These are phyloP conservation scores for Sebastes hubbsi DNA, from an alignment of 2,797 vertebrate genomes.

Conservation along the genomic window DNA sequence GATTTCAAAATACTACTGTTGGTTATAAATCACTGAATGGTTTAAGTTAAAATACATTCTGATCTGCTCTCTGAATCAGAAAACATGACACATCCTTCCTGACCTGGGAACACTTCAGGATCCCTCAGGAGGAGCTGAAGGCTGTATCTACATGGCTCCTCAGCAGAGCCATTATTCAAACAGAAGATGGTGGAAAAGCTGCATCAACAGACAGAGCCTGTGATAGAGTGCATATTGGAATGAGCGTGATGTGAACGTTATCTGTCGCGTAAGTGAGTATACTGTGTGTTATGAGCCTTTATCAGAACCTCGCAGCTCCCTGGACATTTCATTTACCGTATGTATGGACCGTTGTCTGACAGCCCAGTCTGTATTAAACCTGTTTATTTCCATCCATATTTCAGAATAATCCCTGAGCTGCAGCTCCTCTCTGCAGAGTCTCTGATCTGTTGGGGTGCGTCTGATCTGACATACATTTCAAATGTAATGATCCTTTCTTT, in stretches of 20 bases:
- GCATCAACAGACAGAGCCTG: background rate
- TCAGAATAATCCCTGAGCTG: conserved; percentile 4
- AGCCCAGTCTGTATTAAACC: conserved; percentile 4
- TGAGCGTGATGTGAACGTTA: background rate
- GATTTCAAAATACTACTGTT: no score
- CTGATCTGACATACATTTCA: background rate
- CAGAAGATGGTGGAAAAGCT: background rate
- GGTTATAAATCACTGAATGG: no score
- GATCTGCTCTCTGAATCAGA: no score
- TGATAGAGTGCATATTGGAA: background rate
- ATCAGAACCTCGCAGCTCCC: conserved; percentile 2
- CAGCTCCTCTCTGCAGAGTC: background rate
- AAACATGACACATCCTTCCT: no score
- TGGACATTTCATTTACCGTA: conserved; percentile 19
- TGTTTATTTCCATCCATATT: conserved; percentile 10
- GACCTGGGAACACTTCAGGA: no score
- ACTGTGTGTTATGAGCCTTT: background rate
- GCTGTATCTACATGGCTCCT: background rate
- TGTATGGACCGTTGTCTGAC: conserved; percentile 2
- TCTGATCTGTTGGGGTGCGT: background rate
- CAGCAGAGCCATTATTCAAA: conserved; percentile 8
- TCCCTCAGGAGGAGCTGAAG: no score
- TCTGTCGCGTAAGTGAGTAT: background rate
- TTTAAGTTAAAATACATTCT: no score
- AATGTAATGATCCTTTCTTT: background rate